A percentile compares a stretch with the other conserved stretches of the same genome.
Evolutionary conservation across 1,140 invertebrate genomes (phyloP).

Genomic region (Latrodectus geometricus): DNA sequence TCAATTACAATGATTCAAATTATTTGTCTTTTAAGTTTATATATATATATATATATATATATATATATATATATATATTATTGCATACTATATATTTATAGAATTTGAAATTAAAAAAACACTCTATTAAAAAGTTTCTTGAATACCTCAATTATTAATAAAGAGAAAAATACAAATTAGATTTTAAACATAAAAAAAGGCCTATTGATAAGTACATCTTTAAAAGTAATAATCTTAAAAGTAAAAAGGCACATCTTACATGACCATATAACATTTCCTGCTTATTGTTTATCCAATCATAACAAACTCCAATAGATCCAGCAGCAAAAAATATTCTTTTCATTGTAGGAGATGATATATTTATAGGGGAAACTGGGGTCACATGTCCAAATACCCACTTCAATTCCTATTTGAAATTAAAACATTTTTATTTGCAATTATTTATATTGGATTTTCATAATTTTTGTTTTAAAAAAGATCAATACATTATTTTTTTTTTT

Average conservation of each 20-base stretch:
- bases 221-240: not conserved
- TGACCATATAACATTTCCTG: slow-evolving; percentile 36
- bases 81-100: not conserved
- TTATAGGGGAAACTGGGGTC: slow-evolving; percentile 11
- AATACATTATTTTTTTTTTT: not conserved
- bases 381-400: slow-evolving; percentile 42
- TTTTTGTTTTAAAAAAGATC: not conserved
- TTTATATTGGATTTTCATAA: not conserved
- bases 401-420: slow-evolving; percentile 29
- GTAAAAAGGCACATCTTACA: slow-evolving; percentile 31
- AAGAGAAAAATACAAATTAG: not conserved
- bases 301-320: slow-evolving; percentile 26
- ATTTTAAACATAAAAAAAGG: not conserved
- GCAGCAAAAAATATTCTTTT: slow-evolving; percentile 30
- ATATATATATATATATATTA: not conserved
- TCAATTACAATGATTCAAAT: too few relatives aligned
- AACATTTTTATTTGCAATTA: not conserved
- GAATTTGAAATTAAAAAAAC: not conserved
- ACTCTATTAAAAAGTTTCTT: not conserved
- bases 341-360: slow-evolving; percentile 33
- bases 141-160: not conserved
- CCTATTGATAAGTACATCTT: not conserved
- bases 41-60: too few relatives aligned
- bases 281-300: slow-evolving; percentile 12
- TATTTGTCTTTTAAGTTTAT: too few relatives aligned